A percentile compares a stretch with the other conserved stretches of the same genome.
Evolutionary conservation across 2,888 invertebrate genomes (phyloP).

Genomic region (Nebria salina): DNA sequence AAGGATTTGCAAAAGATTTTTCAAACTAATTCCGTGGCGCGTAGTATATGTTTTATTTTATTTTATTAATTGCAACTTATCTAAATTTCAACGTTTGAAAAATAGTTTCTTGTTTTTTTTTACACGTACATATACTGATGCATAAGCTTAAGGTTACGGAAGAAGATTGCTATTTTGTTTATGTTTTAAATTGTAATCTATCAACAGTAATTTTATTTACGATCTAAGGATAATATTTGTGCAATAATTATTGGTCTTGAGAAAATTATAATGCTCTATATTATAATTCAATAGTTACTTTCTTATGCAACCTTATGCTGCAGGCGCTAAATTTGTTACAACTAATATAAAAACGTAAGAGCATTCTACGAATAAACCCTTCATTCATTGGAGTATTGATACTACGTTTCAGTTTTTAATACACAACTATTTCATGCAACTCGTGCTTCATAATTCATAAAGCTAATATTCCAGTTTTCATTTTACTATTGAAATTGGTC

Average conservation of each 20-base stretch:
- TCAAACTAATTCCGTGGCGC: constrained; percentile 15
- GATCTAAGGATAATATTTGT: no score
- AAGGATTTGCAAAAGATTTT: constrained; percentile 9
- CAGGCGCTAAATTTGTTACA: neutral
- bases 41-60: constrained; percentile 12
- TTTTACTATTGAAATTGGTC: no score
- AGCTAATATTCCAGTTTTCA: neutral
- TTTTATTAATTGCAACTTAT: constrained; percentile 27
- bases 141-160: neutral
- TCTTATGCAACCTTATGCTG: neutral
- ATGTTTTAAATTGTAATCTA: no score
- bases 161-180: neutral
- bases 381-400: neutral
- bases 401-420: neutral
- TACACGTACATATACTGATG: neutral
- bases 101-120: constrained; percentile 12
- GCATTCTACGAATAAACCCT: neutral
- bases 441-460: neutral
- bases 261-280: no score
- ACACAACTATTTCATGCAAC: neutral
- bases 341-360: neutral
- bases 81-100: constrained; percentile 17
- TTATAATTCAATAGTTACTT: no score
- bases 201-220: no score
- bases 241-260: no score